A percentile compares a stretch with the other conserved stretches of the same genome.
Conservation (phyloP, 2,888 invertebrate species). For the Abrostola tripartita region DNA sequence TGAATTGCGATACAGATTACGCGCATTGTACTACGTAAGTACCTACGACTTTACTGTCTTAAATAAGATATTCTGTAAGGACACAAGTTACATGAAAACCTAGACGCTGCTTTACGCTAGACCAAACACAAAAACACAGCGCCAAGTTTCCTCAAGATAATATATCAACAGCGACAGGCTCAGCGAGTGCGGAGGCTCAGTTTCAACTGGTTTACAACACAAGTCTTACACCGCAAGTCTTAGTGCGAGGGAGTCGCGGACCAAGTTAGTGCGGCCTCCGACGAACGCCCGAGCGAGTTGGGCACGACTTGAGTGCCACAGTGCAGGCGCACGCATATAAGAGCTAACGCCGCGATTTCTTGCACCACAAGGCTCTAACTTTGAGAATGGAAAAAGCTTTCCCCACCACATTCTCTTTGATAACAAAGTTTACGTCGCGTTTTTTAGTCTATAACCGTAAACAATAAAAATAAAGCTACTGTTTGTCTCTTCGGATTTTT, state of each 20-base stretch:
- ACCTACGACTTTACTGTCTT: neutral
- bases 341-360: conserved; percentile 33
- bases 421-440: neutral
- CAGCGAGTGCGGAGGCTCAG: conserved; percentile 1
- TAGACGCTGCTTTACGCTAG: neutral
- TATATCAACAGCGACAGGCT: neutral
- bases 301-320: conserved; percentile 6
- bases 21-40: neutral
- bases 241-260: neutral
- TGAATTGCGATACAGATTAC: too few relatives aligned
- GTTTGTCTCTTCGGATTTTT: too few relatives aligned
- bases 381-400: neutral
- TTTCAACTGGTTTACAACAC: conserved; percentile 4
- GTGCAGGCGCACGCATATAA: conserved; percentile 12
- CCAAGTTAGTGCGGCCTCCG: conserved; percentile 13
- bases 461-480: too few relatives aligned
- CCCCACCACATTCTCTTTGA: neutral
- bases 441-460: neutral
- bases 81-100: conserved; percentile 2
- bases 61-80: neutral
- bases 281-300: conserved; percentile 5
- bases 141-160: neutral
- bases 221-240: conserved; percentile 13
- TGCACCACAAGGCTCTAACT: conserved; percentile 14
- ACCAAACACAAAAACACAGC: neutral